Evolutionary conservation across 2,888 invertebrate genomes (phyloP).

Genomic region (Drosophila picticornis): DNA sequence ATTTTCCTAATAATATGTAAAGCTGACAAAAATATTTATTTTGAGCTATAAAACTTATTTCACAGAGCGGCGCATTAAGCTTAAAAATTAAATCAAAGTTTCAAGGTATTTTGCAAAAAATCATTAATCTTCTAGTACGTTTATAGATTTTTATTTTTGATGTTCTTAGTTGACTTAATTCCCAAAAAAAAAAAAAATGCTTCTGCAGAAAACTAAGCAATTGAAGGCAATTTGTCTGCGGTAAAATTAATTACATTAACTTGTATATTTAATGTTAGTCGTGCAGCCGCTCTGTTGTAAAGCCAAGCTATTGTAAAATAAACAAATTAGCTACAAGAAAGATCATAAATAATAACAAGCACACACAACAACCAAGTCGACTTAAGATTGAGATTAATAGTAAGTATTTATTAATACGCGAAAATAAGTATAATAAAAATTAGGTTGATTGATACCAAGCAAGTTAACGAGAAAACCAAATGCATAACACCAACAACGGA

Average conservation of each 20-base stretch:
- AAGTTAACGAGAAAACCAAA: constrained; percentile 30
- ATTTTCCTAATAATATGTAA: constrained; percentile 52
- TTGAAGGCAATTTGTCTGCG: neutral
- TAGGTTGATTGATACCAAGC: constrained; percentile 56
- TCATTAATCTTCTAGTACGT: neutral
- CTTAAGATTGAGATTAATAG: constrained; percentile 68
- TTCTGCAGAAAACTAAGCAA: neutral
- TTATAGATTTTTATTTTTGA: neutral
- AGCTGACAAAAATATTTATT: constrained; percentile 23
- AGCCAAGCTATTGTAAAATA: constrained; percentile 64
- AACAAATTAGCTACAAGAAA: constrained; percentile 46
- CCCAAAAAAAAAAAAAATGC: neutral
- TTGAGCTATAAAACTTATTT: constrained; percentile 11
- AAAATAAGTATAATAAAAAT: constrained; percentile 63
- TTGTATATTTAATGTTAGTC: neutral
- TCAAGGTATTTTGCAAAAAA: neutral
- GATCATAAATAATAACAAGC: constrained; percentile 35
- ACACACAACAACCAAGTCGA: constrained; percentile 38
- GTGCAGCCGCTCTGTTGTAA: constrained; percentile 34
- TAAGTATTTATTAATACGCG: constrained; percentile 75
- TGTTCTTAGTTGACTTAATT: neutral
- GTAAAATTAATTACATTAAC: neutral
- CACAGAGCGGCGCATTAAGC: constrained; percentile 10
- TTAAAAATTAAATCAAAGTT: neutral
- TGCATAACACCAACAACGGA: constrained; percentile 40